Base-by-base conservation (phyloP, 2,888 invertebrate species). In the Drosophila picticornis region DNA sequence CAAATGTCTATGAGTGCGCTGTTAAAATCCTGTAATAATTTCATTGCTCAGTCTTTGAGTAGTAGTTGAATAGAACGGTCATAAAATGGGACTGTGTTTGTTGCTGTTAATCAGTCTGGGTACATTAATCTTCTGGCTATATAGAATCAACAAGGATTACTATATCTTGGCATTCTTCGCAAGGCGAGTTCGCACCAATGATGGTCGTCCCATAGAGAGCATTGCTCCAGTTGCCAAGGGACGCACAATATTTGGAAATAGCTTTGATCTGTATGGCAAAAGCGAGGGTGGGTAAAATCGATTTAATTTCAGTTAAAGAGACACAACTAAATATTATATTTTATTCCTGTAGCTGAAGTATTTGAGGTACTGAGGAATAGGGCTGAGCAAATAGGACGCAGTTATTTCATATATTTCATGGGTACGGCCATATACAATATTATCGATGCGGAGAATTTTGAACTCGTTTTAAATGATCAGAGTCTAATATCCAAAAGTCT, bases 181-280 rank as follows among this genome's bases (percentile, higher is more conserved):
- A 2, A 59, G 71, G 10, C 80, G 91, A 19, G 31, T 91, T 0
- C 84, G 71, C 32, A 91, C 91, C 0, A 75, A 81, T 11, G 84
- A 91, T 78, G 92, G 92, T 0, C 60, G 72, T 0, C 73, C 88
- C 0, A 10, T 90, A 27, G 88, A 91, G 36, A 73, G 70, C 7
- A 79, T 85, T 6, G 88, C 72, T 0, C 83, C 90, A 0, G 22
- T 75, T 4, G 52, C 82, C 3, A 72, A 80, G 31, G 88, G 90
- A 0, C 61, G 10, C 2, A 87, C 88, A 1, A 90, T 92, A 2
- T 92, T 92, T 64, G 92, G 79, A 19, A 92, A 92, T 62, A 79
- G 75, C 53, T 87, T 92, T 22, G 92, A 92, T 75, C 16, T 87
- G 40, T 73, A 71, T 48, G 89, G 85, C 40, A 52, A 56, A 22